phyloP scores from a whole-genome alignment of 1,140 invertebrate species.

The Zophobas morio region DNA sequence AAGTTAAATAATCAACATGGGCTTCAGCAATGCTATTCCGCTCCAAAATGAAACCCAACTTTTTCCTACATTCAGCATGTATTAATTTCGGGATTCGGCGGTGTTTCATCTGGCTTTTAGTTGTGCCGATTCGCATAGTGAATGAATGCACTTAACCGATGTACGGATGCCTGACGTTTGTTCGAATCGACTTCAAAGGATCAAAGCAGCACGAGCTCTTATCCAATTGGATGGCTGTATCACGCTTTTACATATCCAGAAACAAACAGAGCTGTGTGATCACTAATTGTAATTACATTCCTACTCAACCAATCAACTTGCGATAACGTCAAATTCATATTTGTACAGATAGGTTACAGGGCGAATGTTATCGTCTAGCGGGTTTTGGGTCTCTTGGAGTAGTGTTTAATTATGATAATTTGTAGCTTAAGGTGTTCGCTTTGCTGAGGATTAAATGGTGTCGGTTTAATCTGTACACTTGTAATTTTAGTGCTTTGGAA shows the following conservation, averaged over 20 bases:
- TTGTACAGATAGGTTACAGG: not conserved
- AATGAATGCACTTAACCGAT: constrained; percentile 49
- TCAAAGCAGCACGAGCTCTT: constrained; percentile 44
- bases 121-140: constrained; percentile 38
- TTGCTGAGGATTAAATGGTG: no score
- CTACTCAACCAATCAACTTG: constrained; percentile 6
- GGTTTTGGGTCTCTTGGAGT: no score
- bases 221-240: constrained; percentile 46
- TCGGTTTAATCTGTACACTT: no score
- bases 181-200: constrained; percentile 46
- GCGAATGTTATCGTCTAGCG: no score
- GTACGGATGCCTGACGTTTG: constrained; percentile 46
- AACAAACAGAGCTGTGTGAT: constrained; percentile 45
- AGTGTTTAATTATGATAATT: not conserved
- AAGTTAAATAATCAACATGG: no score
- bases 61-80: constrained; percentile 26
- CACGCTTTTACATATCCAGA: constrained; percentile 47
- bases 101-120: constrained; percentile 36
- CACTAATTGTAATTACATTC: constrained; percentile 47
- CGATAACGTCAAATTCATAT: constrained; percentile 11
- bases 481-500: no score
- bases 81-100: constrained; percentile 38
- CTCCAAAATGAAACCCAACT: not conserved
- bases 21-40: no score
- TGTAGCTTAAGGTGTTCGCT: not conserved